These are phyloP conservation scores for Neomicropteryx cornuta DNA, from an alignment of 1,140 invertebrate genomes.

Conservation along the genomic window DNA sequence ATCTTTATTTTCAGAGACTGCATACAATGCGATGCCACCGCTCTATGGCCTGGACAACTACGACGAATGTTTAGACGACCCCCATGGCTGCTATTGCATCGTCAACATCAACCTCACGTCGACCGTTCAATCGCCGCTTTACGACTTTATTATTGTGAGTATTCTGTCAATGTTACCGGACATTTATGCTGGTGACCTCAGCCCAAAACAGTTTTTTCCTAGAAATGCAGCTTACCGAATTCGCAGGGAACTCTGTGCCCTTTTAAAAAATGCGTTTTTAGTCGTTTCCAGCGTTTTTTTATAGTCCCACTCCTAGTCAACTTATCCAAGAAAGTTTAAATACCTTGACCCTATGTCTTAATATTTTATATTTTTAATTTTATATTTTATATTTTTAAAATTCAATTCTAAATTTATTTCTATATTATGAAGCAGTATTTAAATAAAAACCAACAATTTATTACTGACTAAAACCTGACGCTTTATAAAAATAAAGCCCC, in stretches of 20 bases:
- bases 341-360: too few species aligned
- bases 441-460: too few species aligned
- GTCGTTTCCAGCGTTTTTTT: not conserved
- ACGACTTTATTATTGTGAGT: constrained; percentile 30
- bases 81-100: constrained; percentile 30
- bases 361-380: too few species aligned
- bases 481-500: too few species aligned
- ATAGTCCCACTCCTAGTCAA: too few species aligned
- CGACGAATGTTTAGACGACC: constrained; percentile 24
- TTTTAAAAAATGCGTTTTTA: constrained; percentile 1
- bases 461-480: too few species aligned
- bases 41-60: constrained; percentile 37
- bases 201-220: too few species aligned
- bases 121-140: constrained; percentile 21
- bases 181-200: too few species aligned
- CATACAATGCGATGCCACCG: constrained; percentile 38
- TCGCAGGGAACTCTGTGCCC: not conserved
- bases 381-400: too few species aligned
- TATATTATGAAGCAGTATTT: too few species aligned
- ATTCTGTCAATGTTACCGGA: not conserved
- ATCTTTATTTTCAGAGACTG: constrained; percentile 23
- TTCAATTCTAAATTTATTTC: too few species aligned
- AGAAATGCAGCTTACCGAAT: not conserved
- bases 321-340: too few species aligned
- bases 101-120: constrained; percentile 30